These are phyloP conservation scores for Embiotoca jacksoni DNA, from an alignment of 2,113 vertebrate species.

Conservation along the genomic window DNA sequence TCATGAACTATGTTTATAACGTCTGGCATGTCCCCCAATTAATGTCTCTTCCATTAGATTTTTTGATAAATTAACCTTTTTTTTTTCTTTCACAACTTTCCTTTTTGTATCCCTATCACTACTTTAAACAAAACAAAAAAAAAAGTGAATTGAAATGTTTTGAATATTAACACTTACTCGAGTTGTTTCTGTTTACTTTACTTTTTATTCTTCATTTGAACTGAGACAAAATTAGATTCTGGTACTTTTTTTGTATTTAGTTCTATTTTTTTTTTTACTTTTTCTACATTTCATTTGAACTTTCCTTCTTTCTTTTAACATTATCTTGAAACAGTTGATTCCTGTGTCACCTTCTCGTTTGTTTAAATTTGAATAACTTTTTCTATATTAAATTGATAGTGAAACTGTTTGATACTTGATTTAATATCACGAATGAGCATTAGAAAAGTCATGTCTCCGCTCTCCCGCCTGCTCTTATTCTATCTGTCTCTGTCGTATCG, in stretches of 20 bases:
- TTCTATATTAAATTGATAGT: not conserved
- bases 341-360: not conserved
- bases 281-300: not conserved
- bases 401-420: not conserved
- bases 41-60: not conserved
- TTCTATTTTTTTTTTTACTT: not conserved
- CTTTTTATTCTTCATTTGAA: not conserved
- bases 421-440: not conserved
- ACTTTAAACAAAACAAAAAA: not conserved
- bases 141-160: not conserved
- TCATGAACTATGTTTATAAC: not conserved
- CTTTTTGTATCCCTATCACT: too few relatives aligned
- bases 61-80: too few relatives aligned
- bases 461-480: slow-evolving; percentile 14
- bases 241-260: not conserved
- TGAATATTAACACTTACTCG: not conserved
- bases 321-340: not conserved
- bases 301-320: too few relatives aligned
- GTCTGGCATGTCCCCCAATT: not conserved
- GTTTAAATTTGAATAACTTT: not conserved
- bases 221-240: not conserved
- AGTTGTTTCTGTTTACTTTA: not conserved
- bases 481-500: slow-evolving; percentile 28
- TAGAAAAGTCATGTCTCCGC: not conserved
- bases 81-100: too few relatives aligned